These are phyloP conservation scores for Seriola dumerili DNA, from an alignment of 2,113 vertebrate genomes.

Conservation along the genomic window DNA sequence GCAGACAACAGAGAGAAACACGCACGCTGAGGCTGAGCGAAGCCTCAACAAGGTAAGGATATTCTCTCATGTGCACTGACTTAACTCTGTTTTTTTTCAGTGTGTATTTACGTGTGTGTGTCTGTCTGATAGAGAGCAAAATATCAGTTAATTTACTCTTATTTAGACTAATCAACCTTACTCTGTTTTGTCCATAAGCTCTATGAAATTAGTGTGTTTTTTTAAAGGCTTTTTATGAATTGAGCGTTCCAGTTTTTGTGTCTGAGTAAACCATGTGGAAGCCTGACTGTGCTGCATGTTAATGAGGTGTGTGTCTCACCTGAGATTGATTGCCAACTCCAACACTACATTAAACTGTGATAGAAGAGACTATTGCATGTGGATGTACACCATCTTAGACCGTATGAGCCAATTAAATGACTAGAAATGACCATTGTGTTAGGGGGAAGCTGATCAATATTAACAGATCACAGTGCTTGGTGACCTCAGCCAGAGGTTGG, in stretches of 20 bases:
- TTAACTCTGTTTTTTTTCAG: constrained; percentile 5
- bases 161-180: neutral
- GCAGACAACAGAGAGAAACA: constrained; percentile 1
- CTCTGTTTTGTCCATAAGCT: neutral
- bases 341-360: neutral
- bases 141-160: neutral
- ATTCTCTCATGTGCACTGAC: constrained; percentile 12
- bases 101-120: neutral
- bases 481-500: constrained; percentile 9
- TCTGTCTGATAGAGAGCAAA: neutral
- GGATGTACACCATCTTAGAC: neutral
- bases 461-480: neutral
- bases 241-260: neutral
- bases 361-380: neutral
- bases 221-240: neutral
- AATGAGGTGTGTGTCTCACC: constrained; percentile 39
- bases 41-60: constrained; percentile 57
- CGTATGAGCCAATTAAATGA: neutral
- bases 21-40: constrained; percentile 23
- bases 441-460: neutral
- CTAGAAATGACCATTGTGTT: neutral
- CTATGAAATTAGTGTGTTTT: neutral
- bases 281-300: constrained; percentile 8
- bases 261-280: constrained; percentile 5
- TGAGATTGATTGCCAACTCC: constrained; percentile 34